Conservation (phyloP, 2,888 invertebrate genomes). For the Noctua janthina region DNA sequence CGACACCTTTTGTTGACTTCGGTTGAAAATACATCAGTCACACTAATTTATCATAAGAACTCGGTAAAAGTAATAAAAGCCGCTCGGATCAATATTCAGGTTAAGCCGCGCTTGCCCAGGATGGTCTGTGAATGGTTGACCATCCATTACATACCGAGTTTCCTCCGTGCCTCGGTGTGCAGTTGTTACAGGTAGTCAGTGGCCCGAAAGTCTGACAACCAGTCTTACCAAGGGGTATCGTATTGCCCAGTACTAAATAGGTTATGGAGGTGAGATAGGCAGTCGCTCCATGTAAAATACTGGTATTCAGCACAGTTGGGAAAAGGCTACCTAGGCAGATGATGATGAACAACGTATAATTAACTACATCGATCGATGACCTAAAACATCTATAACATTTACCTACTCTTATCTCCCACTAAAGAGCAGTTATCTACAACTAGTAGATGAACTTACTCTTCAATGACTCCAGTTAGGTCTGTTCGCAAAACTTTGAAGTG, state of each 20-base stretch:
- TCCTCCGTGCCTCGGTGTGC: no score
- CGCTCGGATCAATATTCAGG: neutral
- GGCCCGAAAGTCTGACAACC: no score
- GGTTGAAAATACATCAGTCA: neutral
- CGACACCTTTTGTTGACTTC: neutral
- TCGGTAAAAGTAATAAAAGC: no score
- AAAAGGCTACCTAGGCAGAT: neutral
- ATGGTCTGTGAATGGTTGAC: no score
- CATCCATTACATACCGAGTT: no score
- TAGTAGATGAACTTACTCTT: conserved; percentile 21
- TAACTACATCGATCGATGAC: neutral
- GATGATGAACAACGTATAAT: neutral
- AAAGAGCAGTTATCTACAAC: conserved; percentile 29
- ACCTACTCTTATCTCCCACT: conserved; percentile 15
- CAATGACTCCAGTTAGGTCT: conserved; percentile 25
- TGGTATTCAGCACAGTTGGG: neutral
- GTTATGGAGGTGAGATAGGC: neutral
- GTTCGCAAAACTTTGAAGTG: conserved; percentile 43
- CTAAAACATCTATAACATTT: neutral
- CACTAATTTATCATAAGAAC: no score
- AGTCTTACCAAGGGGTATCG: neutral
- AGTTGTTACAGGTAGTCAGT: no score
- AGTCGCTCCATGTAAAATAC: no score
- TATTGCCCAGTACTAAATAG: neutral
- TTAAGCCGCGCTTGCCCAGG: no score